These are phyloP conservation scores for Lumbricus terrestris DNA, from an alignment of 2,888 invertebrate genomes.

Conservation along the genomic window DNA sequence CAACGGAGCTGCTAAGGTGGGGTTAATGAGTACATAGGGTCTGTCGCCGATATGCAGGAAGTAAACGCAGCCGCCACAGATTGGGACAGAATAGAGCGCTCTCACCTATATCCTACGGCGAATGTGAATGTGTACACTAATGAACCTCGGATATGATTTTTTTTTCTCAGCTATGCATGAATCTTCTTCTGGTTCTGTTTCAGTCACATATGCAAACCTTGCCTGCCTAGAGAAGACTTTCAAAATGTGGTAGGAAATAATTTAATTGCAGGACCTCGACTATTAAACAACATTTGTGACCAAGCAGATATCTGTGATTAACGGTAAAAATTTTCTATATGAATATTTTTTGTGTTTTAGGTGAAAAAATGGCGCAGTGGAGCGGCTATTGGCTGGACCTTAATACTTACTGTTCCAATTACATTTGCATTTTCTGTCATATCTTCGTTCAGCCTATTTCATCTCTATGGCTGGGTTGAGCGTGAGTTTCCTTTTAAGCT, in stretches of 20 bases:
- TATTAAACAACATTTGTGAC: neutral
- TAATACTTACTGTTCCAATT: neutral
- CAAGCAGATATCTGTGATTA: neutral
- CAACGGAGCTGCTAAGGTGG: too few species aligned
- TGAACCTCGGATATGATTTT: too few species aligned
- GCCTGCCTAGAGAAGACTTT: neutral
- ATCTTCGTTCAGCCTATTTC: neutral
- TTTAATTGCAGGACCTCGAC: neutral
- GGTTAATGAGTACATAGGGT: too few species aligned
- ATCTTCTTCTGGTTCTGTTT: neutral
- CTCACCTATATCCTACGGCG: too few species aligned
- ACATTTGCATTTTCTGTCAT: neutral
- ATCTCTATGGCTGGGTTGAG: neutral
- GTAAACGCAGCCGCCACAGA: too few species aligned
- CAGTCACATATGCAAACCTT: neutral
- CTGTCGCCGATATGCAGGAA: too few species aligned
- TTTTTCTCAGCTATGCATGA: too few species aligned
- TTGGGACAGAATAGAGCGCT: too few species aligned
- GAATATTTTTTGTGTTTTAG: neutral
- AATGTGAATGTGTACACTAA: too few species aligned
- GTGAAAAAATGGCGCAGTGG: neutral
- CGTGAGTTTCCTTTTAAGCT: neutral
- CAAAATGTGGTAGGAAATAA: neutral
- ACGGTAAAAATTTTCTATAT: neutral
- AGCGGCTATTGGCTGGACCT: neutral